Evolutionary conservation across 2,888 invertebrate species (phyloP).

Genomic region (Troilus luridus): DNA sequence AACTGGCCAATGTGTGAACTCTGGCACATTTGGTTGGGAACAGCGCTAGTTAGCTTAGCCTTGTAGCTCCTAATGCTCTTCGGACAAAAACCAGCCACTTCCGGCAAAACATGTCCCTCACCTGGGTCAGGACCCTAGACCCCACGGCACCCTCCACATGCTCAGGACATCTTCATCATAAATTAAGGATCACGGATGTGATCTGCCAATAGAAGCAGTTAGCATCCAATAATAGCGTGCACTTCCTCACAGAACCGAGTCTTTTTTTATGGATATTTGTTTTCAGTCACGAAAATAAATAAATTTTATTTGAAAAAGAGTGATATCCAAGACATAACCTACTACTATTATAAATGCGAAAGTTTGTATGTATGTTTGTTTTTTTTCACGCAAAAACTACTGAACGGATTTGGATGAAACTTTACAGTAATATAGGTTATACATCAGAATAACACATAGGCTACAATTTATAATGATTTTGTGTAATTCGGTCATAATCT

Average conservation of each 20-base stretch:
- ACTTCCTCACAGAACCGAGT: not conserved
- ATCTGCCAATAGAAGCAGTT: not conserved
- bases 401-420: too few species aligned
- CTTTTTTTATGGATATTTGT: too few species aligned
- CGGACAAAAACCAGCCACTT: constrained; percentile 15
- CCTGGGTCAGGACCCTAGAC: constrained; percentile 7
- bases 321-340: too few species aligned
- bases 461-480: too few species aligned
- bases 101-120: constrained; percentile 43
- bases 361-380: too few species aligned
- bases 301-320: too few species aligned
- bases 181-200: not conserved
- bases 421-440: too few species aligned
- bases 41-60: not conserved
- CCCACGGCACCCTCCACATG: not conserved
- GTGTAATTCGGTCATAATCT: too few species aligned
- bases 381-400: too few species aligned
- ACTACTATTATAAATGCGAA: too few species aligned
- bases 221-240: not conserved
- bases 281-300: too few species aligned
- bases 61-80: constrained; percentile 44
- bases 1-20: constrained; percentile 47
- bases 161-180: not conserved
- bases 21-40: constrained; percentile 45
- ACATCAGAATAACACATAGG: too few species aligned